Evolutionary conservation across 2,113 vertebrate genomes (phyloP).

Genomic region (Microtus ochrogaster): DNA sequence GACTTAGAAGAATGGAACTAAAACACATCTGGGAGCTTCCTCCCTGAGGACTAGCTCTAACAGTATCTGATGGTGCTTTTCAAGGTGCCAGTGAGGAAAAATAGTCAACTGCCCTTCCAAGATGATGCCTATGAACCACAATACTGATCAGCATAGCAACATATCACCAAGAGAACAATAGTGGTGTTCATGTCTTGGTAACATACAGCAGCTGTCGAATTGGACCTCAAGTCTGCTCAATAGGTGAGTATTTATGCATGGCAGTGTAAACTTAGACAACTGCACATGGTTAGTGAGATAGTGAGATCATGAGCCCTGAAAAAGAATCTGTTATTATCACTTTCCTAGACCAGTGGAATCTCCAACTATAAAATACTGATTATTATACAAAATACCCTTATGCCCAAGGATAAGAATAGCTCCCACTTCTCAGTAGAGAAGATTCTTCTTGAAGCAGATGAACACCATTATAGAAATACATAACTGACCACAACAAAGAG

Average conservation of each 20-base stretch:
- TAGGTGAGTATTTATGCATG: too few species aligned
- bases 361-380: not conserved
- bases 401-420: not conserved
- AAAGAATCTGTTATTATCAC: not conserved
- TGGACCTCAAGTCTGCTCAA: not conserved
- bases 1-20: not conserved
- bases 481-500: not conserved
- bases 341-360: not conserved
- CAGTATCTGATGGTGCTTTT: not conserved
- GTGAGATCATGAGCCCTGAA: not conserved
- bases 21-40: not conserved
- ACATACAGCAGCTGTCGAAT: not conserved
- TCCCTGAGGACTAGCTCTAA: not conserved
- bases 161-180: not conserved
- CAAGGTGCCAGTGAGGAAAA: not conserved
- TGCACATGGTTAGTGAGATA: not conserved
- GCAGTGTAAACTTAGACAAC: not conserved
- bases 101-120: not conserved
- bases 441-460: not conserved
- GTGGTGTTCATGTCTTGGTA: too few species aligned
- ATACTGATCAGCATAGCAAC: not conserved
- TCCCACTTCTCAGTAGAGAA: not conserved
- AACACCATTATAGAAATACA: not conserved
- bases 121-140: not conserved
- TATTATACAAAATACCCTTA: not conserved